These are phyloP conservation scores for Atta texana DNA, from an alignment of 1,140 invertebrate species.

Conservation along the genomic window DNA sequence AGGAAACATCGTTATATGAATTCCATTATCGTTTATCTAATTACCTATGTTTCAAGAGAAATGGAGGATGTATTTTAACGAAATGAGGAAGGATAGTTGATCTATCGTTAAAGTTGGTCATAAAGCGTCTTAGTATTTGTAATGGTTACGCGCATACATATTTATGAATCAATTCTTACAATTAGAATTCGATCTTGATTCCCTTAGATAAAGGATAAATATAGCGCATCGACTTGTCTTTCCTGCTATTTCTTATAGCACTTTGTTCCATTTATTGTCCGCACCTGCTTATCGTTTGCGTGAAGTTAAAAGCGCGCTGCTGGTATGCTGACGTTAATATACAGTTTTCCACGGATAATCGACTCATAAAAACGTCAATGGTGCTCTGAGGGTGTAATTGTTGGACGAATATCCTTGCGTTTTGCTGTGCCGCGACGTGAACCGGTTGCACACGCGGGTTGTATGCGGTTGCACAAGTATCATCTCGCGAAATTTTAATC, in stretches of 20 bases:
- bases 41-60: neutral
- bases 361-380: slow-evolving; percentile 48
- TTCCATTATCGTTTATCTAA: slow-evolving; percentile 8
- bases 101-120: slow-evolving; percentile 16
- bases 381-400: slow-evolving; percentile 40
- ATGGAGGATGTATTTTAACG: slow-evolving; percentile 1
- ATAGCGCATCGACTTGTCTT: too few species aligned
- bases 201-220: slow-evolving; percentile 42
- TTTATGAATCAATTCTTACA: neutral
- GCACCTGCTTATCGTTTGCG: slow-evolving; percentile 23
- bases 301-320: slow-evolving; percentile 28
- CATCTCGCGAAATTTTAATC: slow-evolving; percentile 60
- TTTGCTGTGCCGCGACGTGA: slow-evolving; percentile 24
- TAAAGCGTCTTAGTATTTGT: slow-evolving; percentile 18
- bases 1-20: neutral
- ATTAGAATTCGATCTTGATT: slow-evolving; percentile 31
- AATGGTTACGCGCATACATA: slow-evolving; percentile 30
- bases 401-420: slow-evolving; percentile 59
- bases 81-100: neutral
- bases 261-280: slow-evolving; percentile 42
- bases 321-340: slow-evolving; percentile 14
- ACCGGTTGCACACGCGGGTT: slow-evolving; percentile 31
- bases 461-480: slow-evolving; percentile 19
- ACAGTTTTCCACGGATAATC: slow-evolving; percentile 48
- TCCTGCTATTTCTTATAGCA: neutral